A percentile compares a stretch with the other conserved stretches of the same genome.
Evolutionary conservation across 2,113 vertebrate species (phyloP).

Genomic region (Platysternon megacephalum): DNA sequence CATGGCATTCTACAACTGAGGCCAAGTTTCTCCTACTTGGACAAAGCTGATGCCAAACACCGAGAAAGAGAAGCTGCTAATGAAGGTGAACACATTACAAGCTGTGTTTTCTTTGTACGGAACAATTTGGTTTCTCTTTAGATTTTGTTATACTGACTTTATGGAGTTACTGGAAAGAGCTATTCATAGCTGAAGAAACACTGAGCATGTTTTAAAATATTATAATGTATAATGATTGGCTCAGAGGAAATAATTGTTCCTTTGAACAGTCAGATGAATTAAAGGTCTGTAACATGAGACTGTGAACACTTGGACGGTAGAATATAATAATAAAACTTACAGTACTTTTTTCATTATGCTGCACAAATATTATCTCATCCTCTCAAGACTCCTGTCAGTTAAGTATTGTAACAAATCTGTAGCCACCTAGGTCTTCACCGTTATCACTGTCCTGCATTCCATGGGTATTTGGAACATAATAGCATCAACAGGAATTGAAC

Average conservation of each 20-base stretch:
- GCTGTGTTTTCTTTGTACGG: background rate
- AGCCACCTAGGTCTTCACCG: background rate
- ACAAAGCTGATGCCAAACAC: constrained; percentile 95
- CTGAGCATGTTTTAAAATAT: background rate
- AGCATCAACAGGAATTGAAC: background rate
- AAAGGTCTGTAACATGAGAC: background rate
- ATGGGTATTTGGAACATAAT: background rate
- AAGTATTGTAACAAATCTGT: background rate
- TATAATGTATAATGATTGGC: background rate
- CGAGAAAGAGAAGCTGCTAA: constrained; percentile 94
- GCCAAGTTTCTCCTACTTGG: constrained; percentile 95
- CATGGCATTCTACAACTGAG: constrained; percentile 97
- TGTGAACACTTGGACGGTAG: background rate
- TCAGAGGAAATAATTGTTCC: background rate
- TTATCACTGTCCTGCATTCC: background rate
- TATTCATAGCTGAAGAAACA: background rate
- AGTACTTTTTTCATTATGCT: background rate
- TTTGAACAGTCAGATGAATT: background rate
- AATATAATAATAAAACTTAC: background rate
- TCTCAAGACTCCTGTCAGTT: background rate
- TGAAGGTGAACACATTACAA: constrained; percentile 81
- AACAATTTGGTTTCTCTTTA: background rate
- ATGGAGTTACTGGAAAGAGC: background rate
- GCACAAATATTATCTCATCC: background rate
- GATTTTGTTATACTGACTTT: background rate